Base-by-base conservation (phyloP, 2,797 vertebrate species). In the Odontamblyopus lacepedii region DNA sequence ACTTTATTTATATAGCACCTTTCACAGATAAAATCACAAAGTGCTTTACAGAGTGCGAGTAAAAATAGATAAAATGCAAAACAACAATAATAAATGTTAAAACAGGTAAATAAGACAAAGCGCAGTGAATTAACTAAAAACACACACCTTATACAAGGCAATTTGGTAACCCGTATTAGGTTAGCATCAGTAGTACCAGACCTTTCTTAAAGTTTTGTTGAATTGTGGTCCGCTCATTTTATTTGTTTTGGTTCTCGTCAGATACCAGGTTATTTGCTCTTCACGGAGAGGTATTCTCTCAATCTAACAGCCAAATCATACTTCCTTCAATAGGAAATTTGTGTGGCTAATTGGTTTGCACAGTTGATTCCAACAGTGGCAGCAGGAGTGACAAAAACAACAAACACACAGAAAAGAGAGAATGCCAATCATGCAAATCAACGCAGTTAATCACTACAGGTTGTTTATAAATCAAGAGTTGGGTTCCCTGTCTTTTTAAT, bases 391-490 rank as follows among this genome's bases (percentile, higher is more conserved):
- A 88, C 76, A 83, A 60, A 81, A 88, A 87, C 76, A 87, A 82
- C 73, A 83, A 82, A 83, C 59, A 80, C 76, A 82, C 70, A 74
- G 74, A 81, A 80, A 84, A 75, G 72, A 75, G 72, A 77, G 44
- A 69, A 70, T 79, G 81, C 78, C 89, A 84, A 85, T 89, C 85
- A 86, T 53, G 70, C 70, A 79, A 82, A 80, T 86, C 79, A 77
- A 67, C 73, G 76, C 75, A 13, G 15, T 74, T 88, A 87, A 84
- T 81, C 76, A 85, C 71, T 76, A 62, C 75, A 77, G 73, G 75
- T 84, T 81, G 78, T 84, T 90, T 77, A 71, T 65, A 81, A 75
- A 81, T 74, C 70, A 70, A 63, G 30, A 60, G 12, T 16, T 69
- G 67, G 55, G 74, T 68, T 74, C 30, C 9, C 3, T 30, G 48